A percentile compares a stretch with the other conserved stretches of the same genome.
These are phyloP conservation scores for Glossosoma conforme DNA, from an alignment of 1,140 invertebrate genomes.

Conservation along the genomic window DNA sequence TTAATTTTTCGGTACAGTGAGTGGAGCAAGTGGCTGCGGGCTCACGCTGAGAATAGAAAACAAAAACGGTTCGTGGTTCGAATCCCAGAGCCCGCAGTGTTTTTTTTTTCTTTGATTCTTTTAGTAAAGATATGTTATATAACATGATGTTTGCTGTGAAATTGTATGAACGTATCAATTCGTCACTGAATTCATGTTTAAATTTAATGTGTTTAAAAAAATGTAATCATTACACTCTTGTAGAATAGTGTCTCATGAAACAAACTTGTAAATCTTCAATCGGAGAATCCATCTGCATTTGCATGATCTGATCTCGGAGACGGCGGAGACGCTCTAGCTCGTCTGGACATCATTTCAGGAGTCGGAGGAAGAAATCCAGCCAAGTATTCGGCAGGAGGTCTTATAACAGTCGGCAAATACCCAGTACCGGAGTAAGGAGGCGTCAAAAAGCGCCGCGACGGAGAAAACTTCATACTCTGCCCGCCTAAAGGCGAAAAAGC, in stretches of 20 bases:
- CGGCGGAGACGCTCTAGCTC: slow-evolving; percentile 41
- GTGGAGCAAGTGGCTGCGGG: too few relatives aligned
- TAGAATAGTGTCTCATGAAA: too few relatives aligned
- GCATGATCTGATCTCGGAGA: slow-evolving; percentile 48
- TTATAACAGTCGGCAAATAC: slow-evolving; percentile 71
- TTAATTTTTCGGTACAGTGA: too few relatives aligned
- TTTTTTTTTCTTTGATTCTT: too few relatives aligned
- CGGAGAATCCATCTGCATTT: slow-evolving; percentile 47
- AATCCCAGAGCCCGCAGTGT: too few relatives aligned
- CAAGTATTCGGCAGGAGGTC: slow-evolving; percentile 53
- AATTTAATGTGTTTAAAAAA: background rate
- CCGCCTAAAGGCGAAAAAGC: slow-evolving; percentile 69
- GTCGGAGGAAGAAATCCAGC: slow-evolving; percentile 44
- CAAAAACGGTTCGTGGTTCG: too few relatives aligned
- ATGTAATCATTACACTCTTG: background rate
- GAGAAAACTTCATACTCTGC: slow-evolving; percentile 52
- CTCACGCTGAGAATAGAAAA: too few relatives aligned
- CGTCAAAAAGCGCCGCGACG: slow-evolving; percentile 63
- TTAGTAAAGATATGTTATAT: too few relatives aligned
- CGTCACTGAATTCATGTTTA: too few relatives aligned
- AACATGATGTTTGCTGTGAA: too few relatives aligned
- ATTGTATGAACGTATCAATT: too few relatives aligned
- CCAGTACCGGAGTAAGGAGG: slow-evolving; percentile 76
- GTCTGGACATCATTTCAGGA: slow-evolving; percentile 43
- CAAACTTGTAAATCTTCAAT: slow-evolving; percentile 31